Base-by-base conservation (phyloP, 2,113 vertebrate genomes). In the Cnemophilus loriae region DNA sequence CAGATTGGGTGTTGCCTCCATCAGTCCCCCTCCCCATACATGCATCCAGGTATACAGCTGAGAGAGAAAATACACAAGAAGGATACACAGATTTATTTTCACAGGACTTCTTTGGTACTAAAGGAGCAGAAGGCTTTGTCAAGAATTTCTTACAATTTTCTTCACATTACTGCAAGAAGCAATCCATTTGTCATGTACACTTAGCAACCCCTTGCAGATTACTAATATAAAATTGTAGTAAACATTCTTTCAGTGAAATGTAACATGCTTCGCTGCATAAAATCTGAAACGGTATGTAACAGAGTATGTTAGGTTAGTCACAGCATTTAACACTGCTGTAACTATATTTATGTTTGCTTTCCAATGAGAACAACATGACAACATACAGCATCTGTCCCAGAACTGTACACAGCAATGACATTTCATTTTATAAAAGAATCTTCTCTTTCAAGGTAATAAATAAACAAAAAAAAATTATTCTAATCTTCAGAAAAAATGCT, bases 171-270 rank as follows among this genome's bases (percentile, higher is more conserved):
- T 41, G 32, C 39, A 92, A 67, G 49, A 59, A 89, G 42, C 26
- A 82, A 84, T 61, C 28, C 17, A 68, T 84, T 91, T 89, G 41
- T 59, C 57, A 46, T 1, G 11, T 79, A 76, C 16, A 49, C 50
- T 30, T 71, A 89, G 61, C 57, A 91, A 64, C 3, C 13, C 26
- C 32, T 53, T 65, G 16, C 65, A 85, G 21, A 61, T 69, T 53
- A 69, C 61, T 57, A 73, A 94, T 85, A 93, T 49, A 87, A 65
- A 94, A 85, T 15, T 22, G 41, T n/a, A 79, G 37, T 41, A 73
- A 90, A 81, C 6, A 41, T 47, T 68, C 30, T 60, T 94, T 69
- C 27, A 28, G 61, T 64, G 16, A 47, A 69, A 87, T 63, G 35
- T 53, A 83, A 78, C 28, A 49, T 7, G 35, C 65, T 60, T 60